A percentile compares a stretch with the other conserved stretches of the same genome.
These are phyloP conservation scores for Cyanoderma ruficeps DNA, from an alignment of 2,113 vertebrate species.

Conservation along the genomic window DNA sequence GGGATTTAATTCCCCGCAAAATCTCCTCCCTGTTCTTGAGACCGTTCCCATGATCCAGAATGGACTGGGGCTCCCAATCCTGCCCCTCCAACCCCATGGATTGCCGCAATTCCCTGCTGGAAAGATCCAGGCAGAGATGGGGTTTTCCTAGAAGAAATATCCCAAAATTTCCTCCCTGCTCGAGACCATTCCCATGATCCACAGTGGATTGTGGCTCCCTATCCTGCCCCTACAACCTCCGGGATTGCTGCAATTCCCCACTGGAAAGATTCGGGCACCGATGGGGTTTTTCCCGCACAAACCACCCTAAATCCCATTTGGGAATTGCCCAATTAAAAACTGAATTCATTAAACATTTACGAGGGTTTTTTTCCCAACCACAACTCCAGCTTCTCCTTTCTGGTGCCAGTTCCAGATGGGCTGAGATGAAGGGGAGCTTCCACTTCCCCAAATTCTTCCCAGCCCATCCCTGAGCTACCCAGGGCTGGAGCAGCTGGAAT, in stretches of 20 bases:
- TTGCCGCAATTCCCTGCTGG: not conserved
- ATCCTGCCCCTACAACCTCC: rapidly evolving
- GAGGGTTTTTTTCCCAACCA: not conserved
- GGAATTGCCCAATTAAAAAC: not conserved
- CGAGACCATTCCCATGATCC: not conserved
- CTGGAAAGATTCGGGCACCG: not conserved
- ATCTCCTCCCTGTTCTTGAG: not conserved
- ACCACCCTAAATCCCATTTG: not conserved
- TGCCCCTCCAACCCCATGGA: rapidly evolving
- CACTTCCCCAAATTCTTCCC: no score
- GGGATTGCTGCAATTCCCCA: not conserved
- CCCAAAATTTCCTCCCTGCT: not conserved
- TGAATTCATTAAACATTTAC: not conserved
- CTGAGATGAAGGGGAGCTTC: not conserved
- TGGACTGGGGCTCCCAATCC: rapidly evolving
- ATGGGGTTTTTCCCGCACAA: rapidly evolving
- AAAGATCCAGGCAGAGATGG: not conserved
- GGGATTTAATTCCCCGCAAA: rapidly evolving
- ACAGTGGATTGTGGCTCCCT: rapidly evolving
- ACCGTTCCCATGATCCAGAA: rapidly evolving
- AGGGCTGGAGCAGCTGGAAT: not conserved
- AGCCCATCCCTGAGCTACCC: rapidly evolving
- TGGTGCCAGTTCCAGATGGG: rapidly evolving
- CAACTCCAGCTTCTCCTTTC: not conserved
- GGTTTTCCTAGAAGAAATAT: rapidly evolving